These are phyloP conservation scores for Gymnoscelis rufifasciata DNA, from an alignment of 2,888 invertebrate species.

Conservation along the genomic window DNA sequence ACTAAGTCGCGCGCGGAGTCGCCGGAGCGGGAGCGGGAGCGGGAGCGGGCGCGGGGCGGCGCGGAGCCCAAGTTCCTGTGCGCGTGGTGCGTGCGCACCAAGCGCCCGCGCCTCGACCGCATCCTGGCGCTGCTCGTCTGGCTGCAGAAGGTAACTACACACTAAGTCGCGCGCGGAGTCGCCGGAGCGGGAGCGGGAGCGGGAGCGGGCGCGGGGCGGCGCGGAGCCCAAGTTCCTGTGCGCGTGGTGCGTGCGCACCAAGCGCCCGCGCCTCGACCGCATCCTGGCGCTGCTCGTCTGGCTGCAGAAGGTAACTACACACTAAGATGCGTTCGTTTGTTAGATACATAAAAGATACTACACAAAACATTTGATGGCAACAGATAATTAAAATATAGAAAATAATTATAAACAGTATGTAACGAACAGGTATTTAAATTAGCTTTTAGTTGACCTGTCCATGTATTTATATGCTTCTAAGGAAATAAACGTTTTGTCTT, in stretches of 20 bases:
- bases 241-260: constrained; percentile 91
- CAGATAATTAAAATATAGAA: too few relatives aligned
- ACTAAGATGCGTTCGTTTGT: too few relatives aligned
- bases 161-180: constrained; percentile 47
- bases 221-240: constrained; percentile 85
- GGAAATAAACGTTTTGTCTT: too few relatives aligned
- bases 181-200: constrained; percentile 38
- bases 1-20: constrained; percentile 50
- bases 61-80: constrained; percentile 86
- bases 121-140: too few relatives aligned
- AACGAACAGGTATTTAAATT: too few relatives aligned
- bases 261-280: constrained; percentile 87
- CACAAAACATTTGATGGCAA: too few relatives aligned
- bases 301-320: constrained; percentile 65
- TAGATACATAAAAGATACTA: too few relatives aligned
- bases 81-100: constrained; percentile 91
- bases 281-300: constrained; percentile 81
- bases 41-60: too few relatives aligned
- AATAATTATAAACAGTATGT: too few relatives aligned
- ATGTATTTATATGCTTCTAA: too few relatives aligned
- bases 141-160: too few relatives aligned
- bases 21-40: constrained; percentile 49
- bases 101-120: constrained; percentile 88
- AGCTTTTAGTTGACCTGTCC: too few relatives aligned
- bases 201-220: constrained; percentile 26